phyloP scores from a whole-genome alignment of 2,113 vertebrate species.

The Steatornis caripensis region DNA sequence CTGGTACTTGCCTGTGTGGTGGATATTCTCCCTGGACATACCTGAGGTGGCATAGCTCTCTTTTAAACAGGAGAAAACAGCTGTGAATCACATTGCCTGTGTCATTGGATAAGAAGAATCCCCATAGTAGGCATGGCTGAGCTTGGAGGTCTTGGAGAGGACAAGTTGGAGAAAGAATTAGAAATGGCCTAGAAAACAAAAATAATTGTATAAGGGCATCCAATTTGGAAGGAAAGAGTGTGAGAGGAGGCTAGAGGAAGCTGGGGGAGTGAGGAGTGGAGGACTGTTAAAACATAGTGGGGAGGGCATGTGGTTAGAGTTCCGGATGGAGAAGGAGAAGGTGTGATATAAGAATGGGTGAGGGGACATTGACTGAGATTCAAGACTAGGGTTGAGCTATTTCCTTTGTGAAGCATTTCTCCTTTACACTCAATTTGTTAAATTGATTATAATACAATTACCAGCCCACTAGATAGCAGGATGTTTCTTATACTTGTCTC shows the following conservation, averaged over 20 bases:
- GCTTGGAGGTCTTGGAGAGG: background rate
- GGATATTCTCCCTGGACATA: background rate
- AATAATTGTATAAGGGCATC: background rate
- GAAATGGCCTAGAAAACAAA: background rate
- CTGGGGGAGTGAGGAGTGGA: background rate
- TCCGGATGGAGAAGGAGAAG: background rate
- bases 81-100: background rate
- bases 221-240: background rate
- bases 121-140: background rate
- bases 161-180: background rate
- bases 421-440: constrained; percentile 27
- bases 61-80: background rate
- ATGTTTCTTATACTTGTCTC: constrained; percentile 30
- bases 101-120: background rate
- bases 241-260: background rate
- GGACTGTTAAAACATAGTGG: background rate
- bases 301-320: background rate
- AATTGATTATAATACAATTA: constrained; percentile 50
- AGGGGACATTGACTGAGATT: background rate
- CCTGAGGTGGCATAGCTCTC: rapidly evolving
- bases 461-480: constrained; percentile 13
- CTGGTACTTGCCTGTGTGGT: background rate
- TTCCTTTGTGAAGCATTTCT: constrained; percentile 37
- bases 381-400: background rate
- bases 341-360: background rate